Evolutionary conservation across 2,888 invertebrate genomes (phyloP).

Genomic region (Stenodema calcarata): DNA sequence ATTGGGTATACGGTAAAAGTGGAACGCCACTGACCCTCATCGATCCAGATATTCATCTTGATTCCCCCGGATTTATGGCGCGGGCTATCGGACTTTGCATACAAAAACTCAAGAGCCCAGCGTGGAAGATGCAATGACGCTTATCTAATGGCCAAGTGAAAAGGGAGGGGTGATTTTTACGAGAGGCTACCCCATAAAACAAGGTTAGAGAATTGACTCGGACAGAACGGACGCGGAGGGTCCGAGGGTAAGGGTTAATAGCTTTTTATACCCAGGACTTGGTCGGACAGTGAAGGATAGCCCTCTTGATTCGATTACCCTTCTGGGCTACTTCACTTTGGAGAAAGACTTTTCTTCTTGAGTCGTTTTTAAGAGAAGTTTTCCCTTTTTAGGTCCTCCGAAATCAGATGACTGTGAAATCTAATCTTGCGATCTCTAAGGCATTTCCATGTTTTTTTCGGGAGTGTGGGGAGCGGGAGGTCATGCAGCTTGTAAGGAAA

Average conservation of each 20-base stretch:
- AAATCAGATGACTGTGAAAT: conserved; percentile 40
- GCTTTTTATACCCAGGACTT: conserved; percentile 47
- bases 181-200: conserved; percentile 49
- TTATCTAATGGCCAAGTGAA: conserved; percentile 48
- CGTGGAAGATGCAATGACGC: conserved; percentile 46
- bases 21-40: not conserved
- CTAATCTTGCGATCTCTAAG: conserved; percentile 14
- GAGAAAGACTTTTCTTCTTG: conserved; percentile 20
- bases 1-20: not conserved
- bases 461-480: not conserved
- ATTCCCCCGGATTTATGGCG: conserved; percentile 4
- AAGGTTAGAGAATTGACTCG: conserved; percentile 52
- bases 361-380: conserved; percentile 1
- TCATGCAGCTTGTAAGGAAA: not conserved
- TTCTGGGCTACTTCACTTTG: conserved; percentile 39
- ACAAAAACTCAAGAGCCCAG: not conserved
- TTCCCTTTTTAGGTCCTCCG: not conserved
- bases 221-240: conserved; percentile 37
- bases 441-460: not conserved
- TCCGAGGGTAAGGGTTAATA: conserved; percentile 48
- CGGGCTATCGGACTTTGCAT: conserved; percentile 28
- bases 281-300: conserved; percentile 49
- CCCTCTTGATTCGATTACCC: conserved; percentile 48
- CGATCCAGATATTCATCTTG: not conserved
- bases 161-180: conserved; percentile 47